phyloP scores from a whole-genome alignment of 2,113 vertebrate genomes.

The Microcebus jonahi region DNA sequence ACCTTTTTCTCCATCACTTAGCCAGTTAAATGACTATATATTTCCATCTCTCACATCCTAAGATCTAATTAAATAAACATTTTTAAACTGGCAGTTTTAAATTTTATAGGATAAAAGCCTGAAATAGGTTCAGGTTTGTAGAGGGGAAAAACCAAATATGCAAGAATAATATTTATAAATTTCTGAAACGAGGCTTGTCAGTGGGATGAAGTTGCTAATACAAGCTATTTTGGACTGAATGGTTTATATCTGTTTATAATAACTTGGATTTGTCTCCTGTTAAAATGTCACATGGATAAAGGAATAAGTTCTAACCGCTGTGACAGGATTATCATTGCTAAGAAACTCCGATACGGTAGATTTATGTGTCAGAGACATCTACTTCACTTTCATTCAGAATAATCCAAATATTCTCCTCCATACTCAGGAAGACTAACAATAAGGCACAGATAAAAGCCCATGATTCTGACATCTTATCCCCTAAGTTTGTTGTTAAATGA shows the following conservation, averaged over 20 bases:
- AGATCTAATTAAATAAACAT: slow-evolving; percentile 71
- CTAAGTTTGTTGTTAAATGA: slow-evolving; percentile 40
- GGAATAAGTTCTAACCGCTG: slow-evolving; percentile 84
- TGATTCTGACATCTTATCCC: slow-evolving; percentile 18
- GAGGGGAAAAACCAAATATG: slow-evolving; percentile 49
- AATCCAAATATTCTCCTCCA: slow-evolving; percentile 71
- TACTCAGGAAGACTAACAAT: slow-evolving; percentile 58
- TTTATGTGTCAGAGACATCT: slow-evolving; percentile 78
- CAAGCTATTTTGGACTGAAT: slow-evolving; percentile 77
- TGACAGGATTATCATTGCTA: slow-evolving; percentile 85
- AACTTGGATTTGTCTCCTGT: slow-evolving; percentile 81
- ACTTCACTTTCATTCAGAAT: slow-evolving; percentile 75
- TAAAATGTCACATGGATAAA: slow-evolving; percentile 88
- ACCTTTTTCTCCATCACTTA: slow-evolving; percentile 16
- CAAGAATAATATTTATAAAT: slow-evolving; percentile 80
- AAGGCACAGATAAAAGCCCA: background rate
- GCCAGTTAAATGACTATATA: slow-evolving; percentile 26
- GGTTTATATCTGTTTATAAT: slow-evolving; percentile 83
- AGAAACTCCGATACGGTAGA: slow-evolving; percentile 78
- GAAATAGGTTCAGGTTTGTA: slow-evolving; percentile 68
- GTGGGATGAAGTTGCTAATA: slow-evolving; percentile 77
- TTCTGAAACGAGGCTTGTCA: slow-evolving; percentile 78
- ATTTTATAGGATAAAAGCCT: slow-evolving; percentile 73
- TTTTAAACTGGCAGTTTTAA: slow-evolving; percentile 76
- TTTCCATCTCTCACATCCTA: slow-evolving; percentile 59